Percentiles rank a stretch among this genome's conserved stretches.
Evolutionary conservation across 2,797 vertebrate species (phyloP).

Genomic region (Macroramphosus scolopax): DNA sequence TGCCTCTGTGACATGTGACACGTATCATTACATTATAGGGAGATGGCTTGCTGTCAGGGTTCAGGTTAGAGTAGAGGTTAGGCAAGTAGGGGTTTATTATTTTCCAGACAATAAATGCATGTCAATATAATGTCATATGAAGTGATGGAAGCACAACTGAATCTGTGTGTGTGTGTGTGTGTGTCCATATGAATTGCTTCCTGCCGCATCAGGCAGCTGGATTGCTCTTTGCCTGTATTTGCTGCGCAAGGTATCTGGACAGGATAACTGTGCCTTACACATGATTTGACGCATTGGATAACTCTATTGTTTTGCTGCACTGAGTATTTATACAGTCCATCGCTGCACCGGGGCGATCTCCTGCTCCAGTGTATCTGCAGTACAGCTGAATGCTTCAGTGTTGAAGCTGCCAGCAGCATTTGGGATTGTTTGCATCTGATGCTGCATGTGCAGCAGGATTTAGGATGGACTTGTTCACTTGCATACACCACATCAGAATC

Average conservation of each 20-base stretch:
- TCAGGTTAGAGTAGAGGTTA: too few relatives aligned
- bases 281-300: constrained; percentile 37
- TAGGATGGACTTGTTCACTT: background rate
- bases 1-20: too few relatives aligned
- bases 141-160: too few relatives aligned
- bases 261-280: constrained; percentile 25
- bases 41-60: too few relatives aligned
- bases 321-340: constrained; percentile 38
- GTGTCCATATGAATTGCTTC: constrained; percentile 5
- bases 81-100: too few relatives aligned
- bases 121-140: too few relatives aligned
- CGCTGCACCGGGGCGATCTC: constrained; percentile 44
- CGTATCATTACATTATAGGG: too few relatives aligned
- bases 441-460: constrained; percentile 16
- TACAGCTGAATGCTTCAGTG: constrained; percentile 40
- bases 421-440: constrained; percentile 20
- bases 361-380: constrained; percentile 40
- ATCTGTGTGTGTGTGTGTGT: background rate
- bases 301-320: constrained; percentile 58
- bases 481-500: too few relatives aligned
- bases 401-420: constrained; percentile 31
- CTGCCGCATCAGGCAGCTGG: constrained; percentile 35
- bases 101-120: too few relatives aligned
- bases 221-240: constrained; percentile 32
- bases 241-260: constrained; percentile 44